Evolutionary conservation across 2,888 invertebrate genomes (phyloP).

Genomic region (Rhagium mordax): DNA sequence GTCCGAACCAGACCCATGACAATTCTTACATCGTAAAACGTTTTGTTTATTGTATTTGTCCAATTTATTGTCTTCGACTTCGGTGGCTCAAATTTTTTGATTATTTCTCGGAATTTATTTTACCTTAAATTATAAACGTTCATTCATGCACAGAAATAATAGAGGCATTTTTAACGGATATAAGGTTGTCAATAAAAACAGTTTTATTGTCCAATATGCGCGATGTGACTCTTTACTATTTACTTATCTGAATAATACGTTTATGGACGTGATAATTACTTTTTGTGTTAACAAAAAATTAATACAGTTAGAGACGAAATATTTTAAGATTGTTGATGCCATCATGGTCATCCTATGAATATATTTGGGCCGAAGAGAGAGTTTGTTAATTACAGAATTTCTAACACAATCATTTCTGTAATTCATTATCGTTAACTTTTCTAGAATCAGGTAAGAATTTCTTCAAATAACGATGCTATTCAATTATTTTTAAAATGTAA

Average conservation of each 20-base stretch:
- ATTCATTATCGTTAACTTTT: no score
- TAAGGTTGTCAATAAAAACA: constrained; percentile 28
- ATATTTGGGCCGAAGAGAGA: background rate
- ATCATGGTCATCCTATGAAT: background rate
- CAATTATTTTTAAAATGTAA: no score
- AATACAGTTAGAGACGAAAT: background rate
- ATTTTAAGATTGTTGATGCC: background rate
- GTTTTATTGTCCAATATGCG: constrained; percentile 11
- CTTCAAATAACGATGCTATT: no score
- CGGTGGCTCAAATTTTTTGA: constrained; percentile 64
- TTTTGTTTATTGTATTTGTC: constrained; percentile 67
- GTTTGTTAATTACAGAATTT: background rate
- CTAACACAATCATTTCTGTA: no score
- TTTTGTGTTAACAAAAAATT: background rate
- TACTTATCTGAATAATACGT: background rate
- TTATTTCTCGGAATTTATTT: constrained; percentile 61
- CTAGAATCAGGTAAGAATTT: no score
- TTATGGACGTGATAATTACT: constrained; percentile 9
- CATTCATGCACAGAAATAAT: constrained; percentile 55
- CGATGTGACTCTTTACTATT: background rate
- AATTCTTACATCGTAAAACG: constrained; percentile 65
- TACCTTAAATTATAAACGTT: constrained; percentile 48
- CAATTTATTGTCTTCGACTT: constrained; percentile 65
- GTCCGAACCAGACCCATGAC: constrained; percentile 60
- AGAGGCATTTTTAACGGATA: constrained; percentile 42